Conservation (phyloP, 2,888 invertebrate genomes). For the Syritta pipiens region DNA sequence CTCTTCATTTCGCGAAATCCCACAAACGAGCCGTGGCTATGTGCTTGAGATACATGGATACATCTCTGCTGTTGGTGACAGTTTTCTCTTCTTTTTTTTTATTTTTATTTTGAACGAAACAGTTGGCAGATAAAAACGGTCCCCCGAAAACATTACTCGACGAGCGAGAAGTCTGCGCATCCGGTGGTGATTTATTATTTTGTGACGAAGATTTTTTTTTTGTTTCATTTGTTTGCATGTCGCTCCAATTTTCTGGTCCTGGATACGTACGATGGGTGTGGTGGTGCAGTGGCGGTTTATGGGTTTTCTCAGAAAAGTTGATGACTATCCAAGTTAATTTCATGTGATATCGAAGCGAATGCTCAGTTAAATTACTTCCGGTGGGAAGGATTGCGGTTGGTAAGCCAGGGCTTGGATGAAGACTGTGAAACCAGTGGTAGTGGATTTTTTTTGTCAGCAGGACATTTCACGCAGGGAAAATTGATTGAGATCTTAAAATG, state of each 20-base stretch:
- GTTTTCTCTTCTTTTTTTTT: conserved; percentile 21
- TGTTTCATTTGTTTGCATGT: conserved; percentile 4
- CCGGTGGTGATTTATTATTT: conserved; percentile 67
- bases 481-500: too few relatives aligned
- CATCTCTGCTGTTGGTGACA: too few relatives aligned
- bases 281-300: conserved; percentile 15
- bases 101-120: conserved; percentile 24
- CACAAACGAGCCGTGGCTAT: conserved; percentile 48
- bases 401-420: neutral
- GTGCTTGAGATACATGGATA: too few relatives aligned
- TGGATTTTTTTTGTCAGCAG: too few relatives aligned
- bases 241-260: conserved; percentile 63
- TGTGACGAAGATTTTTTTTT: conserved; percentile 5
- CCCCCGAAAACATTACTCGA: conserved; percentile 39
- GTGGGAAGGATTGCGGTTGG: neutral
- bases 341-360: neutral
- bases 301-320: conserved; percentile 30
- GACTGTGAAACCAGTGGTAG: too few relatives aligned
- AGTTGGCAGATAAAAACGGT: conserved; percentile 21
- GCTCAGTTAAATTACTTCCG: neutral
- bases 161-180: conserved; percentile 43
- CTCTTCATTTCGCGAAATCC: too few relatives aligned
- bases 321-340: neutral
- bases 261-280: conserved; percentile 11
- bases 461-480: too few relatives aligned